phyloP scores from a whole-genome alignment of 2,888 invertebrate species.

The Lepidonotus clava region DNA sequence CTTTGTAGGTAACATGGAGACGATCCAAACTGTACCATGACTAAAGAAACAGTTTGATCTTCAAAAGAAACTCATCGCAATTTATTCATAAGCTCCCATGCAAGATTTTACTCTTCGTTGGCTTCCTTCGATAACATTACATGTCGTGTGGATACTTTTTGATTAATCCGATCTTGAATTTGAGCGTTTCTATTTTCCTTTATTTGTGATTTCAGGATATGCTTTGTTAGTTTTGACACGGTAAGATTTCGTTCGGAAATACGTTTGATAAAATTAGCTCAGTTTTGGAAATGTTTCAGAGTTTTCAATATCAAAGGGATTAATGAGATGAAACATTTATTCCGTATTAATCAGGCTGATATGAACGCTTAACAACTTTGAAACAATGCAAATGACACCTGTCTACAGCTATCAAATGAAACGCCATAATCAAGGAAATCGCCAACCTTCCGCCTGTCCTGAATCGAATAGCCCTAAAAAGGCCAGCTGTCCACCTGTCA shows the following conservation, averaged over 20 bases:
- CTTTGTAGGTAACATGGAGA: not conserved
- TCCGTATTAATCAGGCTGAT: too few relatives aligned
- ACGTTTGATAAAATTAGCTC: too few relatives aligned
- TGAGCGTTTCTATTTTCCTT: not conserved
- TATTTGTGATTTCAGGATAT: slow-evolving; percentile 30
- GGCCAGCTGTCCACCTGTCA: too few relatives aligned
- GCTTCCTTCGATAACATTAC: not conserved
- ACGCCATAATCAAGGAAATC: too few relatives aligned
- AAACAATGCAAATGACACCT: too few relatives aligned
- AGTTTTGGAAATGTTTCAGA: too few relatives aligned
- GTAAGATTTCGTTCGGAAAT: slow-evolving; percentile 39
- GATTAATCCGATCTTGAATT: not conserved
- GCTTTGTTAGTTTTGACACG: slow-evolving; percentile 32
- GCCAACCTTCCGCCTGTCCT: too few relatives aligned
- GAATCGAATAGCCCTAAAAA: too few relatives aligned
- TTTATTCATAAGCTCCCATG: slow-evolving; percentile 13
- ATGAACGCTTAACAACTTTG: too few relatives aligned
- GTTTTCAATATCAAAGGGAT: too few relatives aligned
- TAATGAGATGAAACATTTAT: too few relatives aligned
- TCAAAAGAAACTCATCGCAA: slow-evolving; percentile 11
- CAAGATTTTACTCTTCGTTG: not conserved
- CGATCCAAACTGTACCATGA: not conserved
- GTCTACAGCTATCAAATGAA: too few relatives aligned
- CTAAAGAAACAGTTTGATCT: not conserved
- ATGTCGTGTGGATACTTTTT: not conserved